A percentile compares a stretch with the other conserved stretches of the same genome.
Conservation (phyloP, 2,113 vertebrate genomes). For the Archilochus colubris region DNA sequence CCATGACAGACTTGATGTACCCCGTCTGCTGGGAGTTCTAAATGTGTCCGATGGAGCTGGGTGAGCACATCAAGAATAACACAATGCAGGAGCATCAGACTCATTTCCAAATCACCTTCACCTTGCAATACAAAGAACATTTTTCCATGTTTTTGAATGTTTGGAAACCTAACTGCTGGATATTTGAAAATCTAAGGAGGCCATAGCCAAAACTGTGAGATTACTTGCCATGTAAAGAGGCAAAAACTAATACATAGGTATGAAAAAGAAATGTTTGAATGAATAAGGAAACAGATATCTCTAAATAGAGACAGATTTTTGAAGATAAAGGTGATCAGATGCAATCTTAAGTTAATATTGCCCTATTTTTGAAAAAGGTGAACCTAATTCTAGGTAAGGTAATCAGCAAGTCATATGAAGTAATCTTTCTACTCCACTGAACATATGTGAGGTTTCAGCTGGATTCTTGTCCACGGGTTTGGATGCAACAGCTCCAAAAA, state of each 20-base stretch:
- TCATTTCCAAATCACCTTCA: background rate
- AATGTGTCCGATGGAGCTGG: background rate
- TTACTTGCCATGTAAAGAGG: background rate
- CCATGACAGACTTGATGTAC: background rate
- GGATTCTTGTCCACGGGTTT: background rate
- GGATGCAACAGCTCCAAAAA: accelerated
- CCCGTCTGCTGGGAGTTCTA: background rate
- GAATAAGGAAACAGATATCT: background rate
- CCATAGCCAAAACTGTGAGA: background rate
- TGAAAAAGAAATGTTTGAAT: background rate
- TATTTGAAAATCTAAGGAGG: background rate
- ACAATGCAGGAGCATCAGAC: background rate
- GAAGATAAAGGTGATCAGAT: background rate
- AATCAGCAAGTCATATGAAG: background rate
- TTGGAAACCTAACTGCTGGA: background rate
- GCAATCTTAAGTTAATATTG: background rate
- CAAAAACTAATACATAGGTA: background rate
- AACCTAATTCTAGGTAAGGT: background rate
- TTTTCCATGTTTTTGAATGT: background rate
- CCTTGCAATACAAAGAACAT: background rate
- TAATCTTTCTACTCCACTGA: background rate
- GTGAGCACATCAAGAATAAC: background rate
- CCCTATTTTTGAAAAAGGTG: background rate
- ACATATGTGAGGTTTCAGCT: background rate
- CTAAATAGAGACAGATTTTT: background rate